These are phyloP conservation scores for Polyploca ridens DNA, from an alignment of 2,888 invertebrate species.

Conservation along the genomic window DNA sequence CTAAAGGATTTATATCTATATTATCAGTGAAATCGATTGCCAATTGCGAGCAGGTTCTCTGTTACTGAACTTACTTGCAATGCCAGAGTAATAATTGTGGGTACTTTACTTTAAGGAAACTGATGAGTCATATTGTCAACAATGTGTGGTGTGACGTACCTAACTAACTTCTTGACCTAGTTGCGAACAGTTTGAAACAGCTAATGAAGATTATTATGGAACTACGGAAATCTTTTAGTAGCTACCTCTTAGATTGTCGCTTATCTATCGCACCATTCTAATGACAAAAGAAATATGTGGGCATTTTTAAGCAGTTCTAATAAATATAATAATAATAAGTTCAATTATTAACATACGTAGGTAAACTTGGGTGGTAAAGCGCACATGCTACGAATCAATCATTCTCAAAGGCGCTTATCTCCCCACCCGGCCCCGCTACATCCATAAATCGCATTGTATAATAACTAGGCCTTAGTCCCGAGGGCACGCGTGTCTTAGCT, in stretches of 20 bases:
- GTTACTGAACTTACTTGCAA: neutral
- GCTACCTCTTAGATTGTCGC: no score
- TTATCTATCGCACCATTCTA: no score
- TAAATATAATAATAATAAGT: neutral
- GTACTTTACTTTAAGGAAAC: neutral
- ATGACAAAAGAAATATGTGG: no score
- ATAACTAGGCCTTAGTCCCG: conserved; percentile 26
- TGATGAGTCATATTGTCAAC: neutral
- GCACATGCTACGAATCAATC: conserved; percentile 36
- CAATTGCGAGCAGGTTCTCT: neutral
- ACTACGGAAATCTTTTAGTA: neutral
- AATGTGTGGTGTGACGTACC: neutral
- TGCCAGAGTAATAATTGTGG: neutral
- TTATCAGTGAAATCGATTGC: neutral
- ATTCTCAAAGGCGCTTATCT: conserved; percentile 29
- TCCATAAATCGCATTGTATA: conserved; percentile 28
- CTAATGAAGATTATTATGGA: neutral
- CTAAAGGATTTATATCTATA: neutral
- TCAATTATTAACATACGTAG: neutral
- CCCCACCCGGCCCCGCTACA: conserved; percentile 15
- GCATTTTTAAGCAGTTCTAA: no score
- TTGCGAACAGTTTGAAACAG: neutral
- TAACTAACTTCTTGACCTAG: neutral
- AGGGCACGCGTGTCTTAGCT: neutral
- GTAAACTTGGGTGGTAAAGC: neutral